phyloP scores from a whole-genome alignment of 2,888 invertebrate genomes.

The Nephrotoma flavescens region DNA sequence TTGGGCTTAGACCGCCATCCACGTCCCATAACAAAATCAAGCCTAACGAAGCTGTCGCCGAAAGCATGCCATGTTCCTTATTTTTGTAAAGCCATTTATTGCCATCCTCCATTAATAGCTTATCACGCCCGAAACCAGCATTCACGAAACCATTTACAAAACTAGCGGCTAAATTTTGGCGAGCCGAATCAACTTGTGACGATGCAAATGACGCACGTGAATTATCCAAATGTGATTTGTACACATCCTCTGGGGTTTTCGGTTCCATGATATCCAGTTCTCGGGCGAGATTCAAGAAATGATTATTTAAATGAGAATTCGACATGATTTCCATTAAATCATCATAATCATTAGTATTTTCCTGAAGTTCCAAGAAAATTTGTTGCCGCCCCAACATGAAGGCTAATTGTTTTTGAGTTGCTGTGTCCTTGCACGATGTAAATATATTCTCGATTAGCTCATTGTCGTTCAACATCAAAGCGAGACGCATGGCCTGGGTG shows the following conservation, averaged over 20 bases:
- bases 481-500: conserved; percentile 79
- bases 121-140: conserved; percentile 93
- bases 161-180: conserved; percentile 92
- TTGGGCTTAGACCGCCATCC: conserved; percentile 92
- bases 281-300: conserved; percentile 83
- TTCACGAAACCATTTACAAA: conserved; percentile 99
- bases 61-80: conserved; percentile 95
- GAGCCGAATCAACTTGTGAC: conserved; percentile 80
- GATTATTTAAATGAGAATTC: conserved; percentile 83
- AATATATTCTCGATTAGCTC: conserved; percentile 73
- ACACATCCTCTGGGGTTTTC: conserved; percentile 97
- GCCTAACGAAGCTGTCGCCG: conserved; percentile 93
- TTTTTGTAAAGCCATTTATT: conserved; percentile 90
- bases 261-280: conserved; percentile 99
- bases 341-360: conserved; percentile 47
- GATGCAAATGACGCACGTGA: conserved; percentile 58
- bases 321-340: conserved; percentile 82
- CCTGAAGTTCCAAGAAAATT: conserved; percentile 64
- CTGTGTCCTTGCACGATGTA: conserved; percentile 64
- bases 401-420: conserved; percentile 83
- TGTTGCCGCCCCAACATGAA: conserved; percentile 95
- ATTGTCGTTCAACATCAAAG: conserved; percentile 77
- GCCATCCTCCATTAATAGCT: conserved; percentile 74
- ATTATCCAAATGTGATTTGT: conserved; percentile 93
- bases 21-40: conserved; percentile 96